Evolutionary conservation across 92 coral and sea anemone genomes (phyloP).

Genomic region (Plumapathes pennacea): DNA sequence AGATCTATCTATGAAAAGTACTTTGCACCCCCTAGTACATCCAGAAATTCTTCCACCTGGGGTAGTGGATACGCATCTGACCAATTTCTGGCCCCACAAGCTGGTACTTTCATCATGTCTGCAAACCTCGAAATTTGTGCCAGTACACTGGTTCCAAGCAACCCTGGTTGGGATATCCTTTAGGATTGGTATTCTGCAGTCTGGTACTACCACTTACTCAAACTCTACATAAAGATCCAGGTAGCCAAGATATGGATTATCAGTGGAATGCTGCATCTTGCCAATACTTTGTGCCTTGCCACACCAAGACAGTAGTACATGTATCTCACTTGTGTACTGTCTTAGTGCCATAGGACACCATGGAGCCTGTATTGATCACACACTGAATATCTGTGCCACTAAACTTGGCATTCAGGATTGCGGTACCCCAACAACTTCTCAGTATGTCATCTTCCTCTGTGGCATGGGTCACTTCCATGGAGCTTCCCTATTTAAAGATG

Average conservation of each 20-base stretch:
- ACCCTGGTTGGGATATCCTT: constrained; percentile 46
- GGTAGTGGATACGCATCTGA: constrained; percentile 36
- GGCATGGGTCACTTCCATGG: constrained; percentile 22
- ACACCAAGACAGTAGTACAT: constrained; percentile 27
- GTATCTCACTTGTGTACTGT: constrained; percentile 20
- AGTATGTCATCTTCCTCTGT: constrained; percentile 27
- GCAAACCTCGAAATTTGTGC: constrained; percentile 42
- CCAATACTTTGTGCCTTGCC: constrained; percentile 9
- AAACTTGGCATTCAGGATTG: constrained; percentile 28
- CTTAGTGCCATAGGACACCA: constrained; percentile 50
- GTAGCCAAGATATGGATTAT: constrained; percentile 60
- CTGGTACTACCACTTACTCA: constrained; percentile 36
- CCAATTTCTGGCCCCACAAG: not conserved
- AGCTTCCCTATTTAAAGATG: constrained; percentile 8
- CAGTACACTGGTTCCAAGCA: constrained; percentile 57
- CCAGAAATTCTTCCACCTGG: constrained; percentile 41
- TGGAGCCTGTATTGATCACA: constrained; percentile 51
- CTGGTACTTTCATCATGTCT: constrained; percentile 4
- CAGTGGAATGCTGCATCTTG: constrained; percentile 38
- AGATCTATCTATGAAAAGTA: constrained; percentile 24
- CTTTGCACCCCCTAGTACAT: constrained; percentile 35
- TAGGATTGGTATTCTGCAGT: constrained; percentile 44
- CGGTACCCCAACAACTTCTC: constrained; percentile 18
- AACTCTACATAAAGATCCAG: constrained; percentile 33
- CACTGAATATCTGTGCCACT: constrained; percentile 34